Conservation (phyloP, 2,113 vertebrate species). For the Myxocyprinus asiaticus region DNA sequence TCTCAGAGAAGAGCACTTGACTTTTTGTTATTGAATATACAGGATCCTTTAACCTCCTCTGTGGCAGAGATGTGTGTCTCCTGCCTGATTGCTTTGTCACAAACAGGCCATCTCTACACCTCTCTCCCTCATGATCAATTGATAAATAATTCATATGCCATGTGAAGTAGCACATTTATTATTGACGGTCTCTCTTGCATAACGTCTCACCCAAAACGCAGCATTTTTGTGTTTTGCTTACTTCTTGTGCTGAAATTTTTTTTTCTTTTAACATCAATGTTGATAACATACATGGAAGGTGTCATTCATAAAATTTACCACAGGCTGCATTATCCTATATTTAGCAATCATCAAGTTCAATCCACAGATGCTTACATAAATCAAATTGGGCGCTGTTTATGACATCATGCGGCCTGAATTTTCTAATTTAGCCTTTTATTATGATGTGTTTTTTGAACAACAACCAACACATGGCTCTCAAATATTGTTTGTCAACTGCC, state of each 20-base stretch:
- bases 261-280: background rate
- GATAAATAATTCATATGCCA: conserved; percentile 46
- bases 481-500: too few relatives aligned
- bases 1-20: too few relatives aligned
- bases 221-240: background rate
- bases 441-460: background rate
- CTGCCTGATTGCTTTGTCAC: conserved; percentile 40
- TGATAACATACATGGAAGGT: background rate
- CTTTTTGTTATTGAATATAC: background rate
- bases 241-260: background rate
- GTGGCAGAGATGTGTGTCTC: conserved; percentile 30
- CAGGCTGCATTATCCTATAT: background rate
- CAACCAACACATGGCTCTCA: too few relatives aligned
- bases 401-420: background rate
- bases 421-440: background rate
- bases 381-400: background rate
- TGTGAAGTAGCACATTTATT: conserved; percentile 47
- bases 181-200: conserved; percentile 40
- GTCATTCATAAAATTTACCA: background rate
- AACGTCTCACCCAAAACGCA: conserved; percentile 27
- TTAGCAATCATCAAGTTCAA: background rate
- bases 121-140: conserved; percentile 20
- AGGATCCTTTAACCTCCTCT: conserved; percentile 16
- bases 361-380: background rate
- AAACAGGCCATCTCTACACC: conserved; percentile 24